Evolutionary conservation across 2,113 vertebrate species (phyloP), one percentile per base, ranked within the genome.

Genomic region (Cyprinodon variegatus): DNA sequence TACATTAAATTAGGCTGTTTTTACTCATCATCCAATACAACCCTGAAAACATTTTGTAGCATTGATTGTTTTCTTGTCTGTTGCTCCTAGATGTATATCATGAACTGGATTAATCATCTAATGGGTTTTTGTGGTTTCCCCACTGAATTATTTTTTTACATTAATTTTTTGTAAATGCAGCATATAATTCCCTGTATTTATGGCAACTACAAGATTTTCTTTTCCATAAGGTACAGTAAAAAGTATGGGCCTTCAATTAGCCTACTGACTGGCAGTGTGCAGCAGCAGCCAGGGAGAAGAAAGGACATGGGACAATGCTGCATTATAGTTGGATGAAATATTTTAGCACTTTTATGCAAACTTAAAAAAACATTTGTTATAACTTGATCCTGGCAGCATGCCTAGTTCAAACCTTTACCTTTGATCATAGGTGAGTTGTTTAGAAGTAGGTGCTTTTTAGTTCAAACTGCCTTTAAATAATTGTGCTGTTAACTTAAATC

Each of bases 401-500:
- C 15, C 50, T 53, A 9, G 50, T 53, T 53, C 6, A 20, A 17
- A 53, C 2, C 17, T 0, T 53, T 7, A 53, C 5, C 15, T 53
- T 2, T 53, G 50, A 53, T 53, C 17, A 53, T 53, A 7, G 50
- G 50, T 20, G 50, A 20, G 17, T 53, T 53, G 50, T 17, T 53
- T 53, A 20, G 50, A 20, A 45, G 43, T 11, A 11, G 43, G 43
- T 70, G 3, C 76, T 68, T 39, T 39, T 48, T 11, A 38, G 43
- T 68, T 20, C 17, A 29, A 41, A 81, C 76, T 88, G 73, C 61
- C 84, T 72, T 71, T 65, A 68, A 90, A 72, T 90, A 90, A 92
- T 93, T 84, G 72, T 65, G 78, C 74, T 78, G 77, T 93, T 90
- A 83, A 72, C 78, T 79, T 80, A 76, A 90, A 93, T 92, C 90